A percentile compares a stretch with the other conserved stretches of the same genome.
Conservation (phyloP, 2,113 vertebrate genomes). For the Puma concolor region DNA sequence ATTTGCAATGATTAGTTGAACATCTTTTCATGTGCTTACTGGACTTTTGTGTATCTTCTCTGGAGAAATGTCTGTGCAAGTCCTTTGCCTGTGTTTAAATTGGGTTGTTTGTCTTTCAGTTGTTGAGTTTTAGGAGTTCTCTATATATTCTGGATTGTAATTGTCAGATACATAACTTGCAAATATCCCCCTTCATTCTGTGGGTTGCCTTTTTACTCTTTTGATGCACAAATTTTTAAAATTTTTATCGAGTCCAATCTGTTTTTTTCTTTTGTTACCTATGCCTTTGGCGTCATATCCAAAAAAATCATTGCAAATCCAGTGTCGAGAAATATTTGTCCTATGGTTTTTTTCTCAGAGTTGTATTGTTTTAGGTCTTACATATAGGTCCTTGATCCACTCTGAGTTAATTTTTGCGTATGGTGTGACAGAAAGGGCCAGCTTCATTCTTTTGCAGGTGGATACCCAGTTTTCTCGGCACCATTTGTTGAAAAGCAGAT, state of each 20-base stretch:
- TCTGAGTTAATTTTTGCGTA: neutral
- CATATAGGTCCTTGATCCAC: too few species aligned
- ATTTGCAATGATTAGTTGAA: neutral
- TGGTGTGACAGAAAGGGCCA: neutral
- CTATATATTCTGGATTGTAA: neutral
- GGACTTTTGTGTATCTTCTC: neutral
- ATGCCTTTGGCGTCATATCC: neutral
- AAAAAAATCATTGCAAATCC: neutral
- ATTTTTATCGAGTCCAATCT: neutral
- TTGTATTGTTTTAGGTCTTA: neutral
- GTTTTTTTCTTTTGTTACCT: neutral
- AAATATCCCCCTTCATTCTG: neutral
- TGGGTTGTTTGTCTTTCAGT: neutral
- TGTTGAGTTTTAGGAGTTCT: neutral
- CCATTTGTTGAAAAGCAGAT: neutral
- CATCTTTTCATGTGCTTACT: neutral
- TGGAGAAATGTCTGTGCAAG: neutral
- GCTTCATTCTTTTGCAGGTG: too few species aligned
- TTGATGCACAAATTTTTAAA: neutral
- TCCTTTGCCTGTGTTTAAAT: neutral
- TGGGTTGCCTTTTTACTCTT: neutral
- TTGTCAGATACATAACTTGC: neutral
- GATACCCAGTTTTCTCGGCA: neutral
- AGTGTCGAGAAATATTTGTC: neutral
- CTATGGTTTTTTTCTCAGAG: neutral